Base-by-base conservation (phyloP, 2,888 invertebrate genomes). In the Capitulum mitella region DNA sequence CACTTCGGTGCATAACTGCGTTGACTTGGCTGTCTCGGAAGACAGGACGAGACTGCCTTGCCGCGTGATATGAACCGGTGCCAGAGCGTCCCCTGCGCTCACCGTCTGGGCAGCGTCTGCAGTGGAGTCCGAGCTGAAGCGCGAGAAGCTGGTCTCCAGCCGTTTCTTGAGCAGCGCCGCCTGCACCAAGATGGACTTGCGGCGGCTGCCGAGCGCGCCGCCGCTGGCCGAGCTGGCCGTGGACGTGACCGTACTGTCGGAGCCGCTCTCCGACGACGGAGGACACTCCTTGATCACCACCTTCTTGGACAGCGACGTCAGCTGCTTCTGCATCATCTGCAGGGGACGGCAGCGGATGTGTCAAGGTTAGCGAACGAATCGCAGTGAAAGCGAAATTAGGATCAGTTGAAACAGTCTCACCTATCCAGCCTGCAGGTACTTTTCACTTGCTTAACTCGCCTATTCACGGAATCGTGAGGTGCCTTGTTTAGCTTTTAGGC, bases 261-360 rank as follows among this genome's bases (percentile, higher is more conserved):
- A 37, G 6, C 32, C 70, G 70, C 70, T 70, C 37, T 70, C 70
- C 1, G 70, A 70, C 1, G 70, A 37, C 22, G 37, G 6, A 3
- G 37, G 12, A 19, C 70, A 37, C 26, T 70, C 70, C 37, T 70
- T 34, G 37, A 70, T 70, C 16, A 70, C 37, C 70, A 70, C 70
- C 34, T 6, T 34, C 37, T 70, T 70, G 37, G 70, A 70, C 19
- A 70, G 14, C 22, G 70, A 70, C 22, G 5, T 19, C 70, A 70
- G 22, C 70, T 70, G 70, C 70, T 70, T 70, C 37, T 32, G 70
- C 70, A 37, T 70, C 70, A 70, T 70, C 70, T 70, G 70, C 22
- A 2, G 70, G 19, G 22, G 51, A 51, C 19, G 22, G n/a, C n/a
- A n/a, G n/a, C n/a, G n/a, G n/a, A n/a, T n/a, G n/a, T n/a, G n/a